These are phyloP conservation scores for Pristis pectinata DNA, from an alignment of 2,797 vertebrate genomes.

Conservation along the genomic window DNA sequence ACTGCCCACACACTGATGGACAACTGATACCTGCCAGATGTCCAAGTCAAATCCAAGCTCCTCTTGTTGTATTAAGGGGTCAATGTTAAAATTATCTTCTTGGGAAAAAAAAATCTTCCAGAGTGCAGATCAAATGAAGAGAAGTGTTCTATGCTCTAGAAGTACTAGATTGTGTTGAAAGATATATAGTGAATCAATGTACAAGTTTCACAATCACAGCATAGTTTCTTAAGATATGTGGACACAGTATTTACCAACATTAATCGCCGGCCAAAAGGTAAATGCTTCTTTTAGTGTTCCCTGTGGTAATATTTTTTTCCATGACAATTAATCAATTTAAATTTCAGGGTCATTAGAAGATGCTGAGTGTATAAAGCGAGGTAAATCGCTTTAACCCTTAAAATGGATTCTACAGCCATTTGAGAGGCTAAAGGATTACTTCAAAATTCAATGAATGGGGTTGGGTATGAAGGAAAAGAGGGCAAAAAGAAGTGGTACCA, in stretches of 20 bases:
- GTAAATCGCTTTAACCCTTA: background rate
- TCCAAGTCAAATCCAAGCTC: too few species aligned
- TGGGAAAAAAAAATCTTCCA: background rate
- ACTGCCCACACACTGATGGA: background rate
- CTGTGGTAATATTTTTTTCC: background rate
- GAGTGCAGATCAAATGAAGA: background rate
- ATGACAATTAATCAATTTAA: background rate
- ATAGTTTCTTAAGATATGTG: background rate
- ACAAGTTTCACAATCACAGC: background rate
- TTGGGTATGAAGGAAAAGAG: background rate
- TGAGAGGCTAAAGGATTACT: background rate
- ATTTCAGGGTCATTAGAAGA: background rate
- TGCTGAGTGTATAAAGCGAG: background rate
- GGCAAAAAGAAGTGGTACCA: background rate
- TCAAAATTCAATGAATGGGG: background rate
- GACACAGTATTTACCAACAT: background rate
- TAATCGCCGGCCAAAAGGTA: background rate
- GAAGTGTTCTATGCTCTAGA: too few species aligned
- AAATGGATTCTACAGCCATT: too few species aligned
- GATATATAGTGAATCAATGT: background rate
- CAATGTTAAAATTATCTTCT: background rate
- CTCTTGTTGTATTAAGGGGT: too few species aligned
- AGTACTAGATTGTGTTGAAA: background rate
- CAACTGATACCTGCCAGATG: too few species aligned
- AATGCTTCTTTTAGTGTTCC: background rate